Percentiles rank a stretch among this genome's conserved stretches.
These are phyloP conservation scores for Parnassius orleans DNA, from an alignment of 2,888 invertebrate genomes.

Conservation along the genomic window DNA sequence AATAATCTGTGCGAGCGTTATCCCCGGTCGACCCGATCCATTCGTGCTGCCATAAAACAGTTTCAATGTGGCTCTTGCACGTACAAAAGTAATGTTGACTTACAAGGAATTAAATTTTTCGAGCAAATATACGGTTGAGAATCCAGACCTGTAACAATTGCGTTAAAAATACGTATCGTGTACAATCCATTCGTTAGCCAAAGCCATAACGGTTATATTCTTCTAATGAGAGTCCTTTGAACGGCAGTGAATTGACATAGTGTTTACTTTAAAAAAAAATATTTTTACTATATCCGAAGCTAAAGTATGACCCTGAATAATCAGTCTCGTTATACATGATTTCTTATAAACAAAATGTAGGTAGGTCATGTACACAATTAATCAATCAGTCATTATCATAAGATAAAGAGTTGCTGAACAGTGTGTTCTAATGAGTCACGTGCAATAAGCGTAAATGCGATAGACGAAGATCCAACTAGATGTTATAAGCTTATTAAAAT, in stretches of 20 bases:
- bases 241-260: not conserved
- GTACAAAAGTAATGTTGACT: no score
- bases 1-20: no score
- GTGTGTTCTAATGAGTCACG: constrained; percentile 6
- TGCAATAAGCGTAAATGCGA: not conserved
- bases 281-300: not conserved
- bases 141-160: not conserved
- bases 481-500: not conserved
- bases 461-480: not conserved
- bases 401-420: constrained; percentile 10
- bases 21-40: no score
- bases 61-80: no score
- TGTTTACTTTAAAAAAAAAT: no score
- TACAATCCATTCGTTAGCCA: not conserved
- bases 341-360: constrained; percentile 4
- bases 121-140: no score
- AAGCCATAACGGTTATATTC: no score
- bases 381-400: constrained; percentile 18
- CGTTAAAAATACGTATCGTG: not conserved
- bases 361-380: constrained; percentile 24
- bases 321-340: constrained; percentile 5
- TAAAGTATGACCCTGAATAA: constrained; percentile 13
- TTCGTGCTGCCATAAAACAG: no score
- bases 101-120: no score
- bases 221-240: no score